Base-by-base conservation (phyloP, 1,140 invertebrate species). In the Drosophila watanabei region DNA sequence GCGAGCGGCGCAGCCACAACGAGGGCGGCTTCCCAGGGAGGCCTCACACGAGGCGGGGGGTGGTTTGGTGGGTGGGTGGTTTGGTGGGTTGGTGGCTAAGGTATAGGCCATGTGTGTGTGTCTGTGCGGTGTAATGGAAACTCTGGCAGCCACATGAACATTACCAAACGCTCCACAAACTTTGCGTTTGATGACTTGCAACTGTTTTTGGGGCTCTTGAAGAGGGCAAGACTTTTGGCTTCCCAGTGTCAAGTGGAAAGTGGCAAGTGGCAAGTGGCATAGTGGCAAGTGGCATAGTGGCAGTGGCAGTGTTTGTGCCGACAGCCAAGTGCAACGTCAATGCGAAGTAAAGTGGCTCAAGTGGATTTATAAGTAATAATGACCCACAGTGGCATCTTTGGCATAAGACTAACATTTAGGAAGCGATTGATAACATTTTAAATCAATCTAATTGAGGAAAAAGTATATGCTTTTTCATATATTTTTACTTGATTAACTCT, bases 131-230 rank as follows among this genome's bases (percentile, higher is more conserved):
- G 71, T 46, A 75, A 75, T 75, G 70, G 59, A 63, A 75, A 75
- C 72, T 65, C 32, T 64, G 71, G 35, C 57, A 69, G 56, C 56
- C 63, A 56, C 57, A 60, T 78, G 62, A 52, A 56, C 66, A 54
- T 30, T 37, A 9, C 65, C 49, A 33, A 11, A 28, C 24, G 32
- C 32, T 24, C 52, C 37, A 58, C 64, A 79, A 79, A 79, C 60
- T 80, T 79, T 79, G 54, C 71, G 56, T 79, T 71, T 79, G 77
- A 79, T 65, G 77, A 64, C 68, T 79, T 73, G 66, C 35, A 64
- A 79, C 76, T 64, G 75, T 78, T 79, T 79, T 79, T 24, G 76
- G 64, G 64, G 39, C 39, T 58, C 62, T 59, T 51, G 54, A 64
- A 52, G 61, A 58, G 71, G 46, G 43, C 75, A 60, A 68, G 75